Evolutionary conservation across 2,888 invertebrate genomes (phyloP), one percentile per base, ranked within the genome.

Genomic region (Phengaris arion): DNA sequence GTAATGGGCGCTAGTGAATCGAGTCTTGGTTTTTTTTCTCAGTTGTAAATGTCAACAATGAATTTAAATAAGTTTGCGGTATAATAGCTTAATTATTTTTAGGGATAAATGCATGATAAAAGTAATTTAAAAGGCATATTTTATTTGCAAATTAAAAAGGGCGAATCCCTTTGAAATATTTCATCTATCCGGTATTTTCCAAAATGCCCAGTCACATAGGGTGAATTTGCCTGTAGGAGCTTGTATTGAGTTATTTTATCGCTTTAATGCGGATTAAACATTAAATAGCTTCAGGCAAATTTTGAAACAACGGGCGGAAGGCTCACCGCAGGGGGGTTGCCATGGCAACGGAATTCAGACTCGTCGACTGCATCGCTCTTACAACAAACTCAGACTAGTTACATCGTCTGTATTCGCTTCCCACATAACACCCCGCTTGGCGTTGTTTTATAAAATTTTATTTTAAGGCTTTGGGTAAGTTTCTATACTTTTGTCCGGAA

Each of bases 221-320:
- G 70, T 9, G 70, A 64, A 52, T 52, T 52, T 64, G 72, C 22
- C 51, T 52, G 6, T 72, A 54, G 55, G 68, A 55, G 5, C 51
- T 80, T 82, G 83, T 83, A 87, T 87, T 83, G 86, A 83, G 84
- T 83, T 83, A 85, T 89, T 90, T 90, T 88, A 89, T 88, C 88
- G 87, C 87, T 89, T 89, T 89, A 89, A 89, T 87, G 86, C 84
- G 86, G 89, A 89, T 90, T 90, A 88, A 87, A 87, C 87, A 87
- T 84, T 84, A 83, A 81, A 80, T 81, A 80, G 83, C 84, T 86
- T 85, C 81, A 84, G 84, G 83, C 84, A 88, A 88, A 88, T 88
- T 90, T 90, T 85, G 85, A 85, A 91, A 90, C 88, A 87, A 85
- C 83, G 86, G 86, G 85, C 85, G 87, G 84, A 86, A 82, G 85